Evolutionary conservation across 1,140 invertebrate species (phyloP).

Genomic region (Bombus difficillimus): DNA sequence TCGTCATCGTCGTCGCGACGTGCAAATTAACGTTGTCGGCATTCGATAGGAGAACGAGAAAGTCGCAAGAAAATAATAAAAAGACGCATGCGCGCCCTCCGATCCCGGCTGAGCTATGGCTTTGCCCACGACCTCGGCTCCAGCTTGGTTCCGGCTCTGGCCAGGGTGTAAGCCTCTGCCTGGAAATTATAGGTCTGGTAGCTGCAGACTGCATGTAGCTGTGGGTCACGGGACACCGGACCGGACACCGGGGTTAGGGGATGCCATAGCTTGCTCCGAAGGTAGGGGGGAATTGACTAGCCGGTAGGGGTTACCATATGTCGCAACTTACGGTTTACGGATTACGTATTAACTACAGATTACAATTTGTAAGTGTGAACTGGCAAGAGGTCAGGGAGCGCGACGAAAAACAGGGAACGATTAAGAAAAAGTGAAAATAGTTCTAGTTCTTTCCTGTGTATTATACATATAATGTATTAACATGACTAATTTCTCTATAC

Average conservation of each 20-base stretch:
- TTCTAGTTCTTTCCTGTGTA: background rate
- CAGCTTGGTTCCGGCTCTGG: slow-evolving; percentile 56
- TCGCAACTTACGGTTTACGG: background rate
- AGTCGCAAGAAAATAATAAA: slow-evolving; percentile 17
- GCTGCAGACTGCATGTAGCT: slow-evolving; percentile 81
- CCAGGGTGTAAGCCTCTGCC: slow-evolving; percentile 73
- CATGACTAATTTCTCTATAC: background rate
- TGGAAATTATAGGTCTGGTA: slow-evolving; percentile 78
- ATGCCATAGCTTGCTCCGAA: slow-evolving; percentile 5
- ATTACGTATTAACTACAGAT: background rate
- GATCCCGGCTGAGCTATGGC: slow-evolving; percentile 52
- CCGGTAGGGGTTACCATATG: background rate
- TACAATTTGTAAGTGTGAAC: background rate
- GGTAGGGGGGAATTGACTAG: slow-evolving; percentile 10
- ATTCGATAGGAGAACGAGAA: slow-evolving; percentile 13
- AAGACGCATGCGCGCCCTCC: slow-evolving; percentile 48
- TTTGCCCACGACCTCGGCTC: slow-evolving; percentile 63
- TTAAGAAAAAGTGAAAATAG: background rate
- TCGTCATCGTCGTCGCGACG: background rate
- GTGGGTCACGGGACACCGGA: background rate
- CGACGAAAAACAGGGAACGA: background rate
- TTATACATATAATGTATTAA: background rate
- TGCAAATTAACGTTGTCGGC: background rate
- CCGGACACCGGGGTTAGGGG: background rate
- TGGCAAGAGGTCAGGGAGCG: too few species aligned